Conservation (phyloP, 2,888 invertebrate genomes). For the Eupeodes latifasciatus region DNA sequence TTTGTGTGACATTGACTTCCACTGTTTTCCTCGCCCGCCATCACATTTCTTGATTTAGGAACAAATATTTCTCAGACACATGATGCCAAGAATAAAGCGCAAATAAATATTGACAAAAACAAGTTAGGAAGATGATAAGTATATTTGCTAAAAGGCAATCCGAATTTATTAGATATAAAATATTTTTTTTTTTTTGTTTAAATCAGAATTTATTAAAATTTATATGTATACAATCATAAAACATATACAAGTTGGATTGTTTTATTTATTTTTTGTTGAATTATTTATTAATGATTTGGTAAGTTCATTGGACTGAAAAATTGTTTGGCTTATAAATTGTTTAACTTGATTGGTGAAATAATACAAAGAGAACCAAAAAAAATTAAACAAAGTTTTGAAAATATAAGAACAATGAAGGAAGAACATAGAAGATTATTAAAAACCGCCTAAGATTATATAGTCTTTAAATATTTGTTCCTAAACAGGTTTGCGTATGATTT, state of each 20-base stretch:
- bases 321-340: neutral
- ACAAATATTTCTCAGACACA: neutral
- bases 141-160: neutral
- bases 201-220: constrained; percentile 38
- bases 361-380: no score
- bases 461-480: no score
- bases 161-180: neutral
- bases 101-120: constrained; percentile 23
- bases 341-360: neutral
- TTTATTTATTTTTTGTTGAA: constrained; percentile 2
- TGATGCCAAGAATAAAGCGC: neutral
- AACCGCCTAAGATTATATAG: no score
- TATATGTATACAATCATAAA: constrained; percentile 38
- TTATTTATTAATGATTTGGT: neutral
- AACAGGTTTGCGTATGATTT: no score
- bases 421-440: no score
- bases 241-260: neutral
- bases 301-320: neutral
- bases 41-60: neutral
- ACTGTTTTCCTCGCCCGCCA: neutral
- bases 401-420: no score
- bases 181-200: neutral
- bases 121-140: neutral
- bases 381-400: no score
- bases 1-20: constrained; percentile 1